Evolutionary conservation across 2,797 vertebrate species (phyloP).

Genomic region (Gallirallus australis): DNA sequence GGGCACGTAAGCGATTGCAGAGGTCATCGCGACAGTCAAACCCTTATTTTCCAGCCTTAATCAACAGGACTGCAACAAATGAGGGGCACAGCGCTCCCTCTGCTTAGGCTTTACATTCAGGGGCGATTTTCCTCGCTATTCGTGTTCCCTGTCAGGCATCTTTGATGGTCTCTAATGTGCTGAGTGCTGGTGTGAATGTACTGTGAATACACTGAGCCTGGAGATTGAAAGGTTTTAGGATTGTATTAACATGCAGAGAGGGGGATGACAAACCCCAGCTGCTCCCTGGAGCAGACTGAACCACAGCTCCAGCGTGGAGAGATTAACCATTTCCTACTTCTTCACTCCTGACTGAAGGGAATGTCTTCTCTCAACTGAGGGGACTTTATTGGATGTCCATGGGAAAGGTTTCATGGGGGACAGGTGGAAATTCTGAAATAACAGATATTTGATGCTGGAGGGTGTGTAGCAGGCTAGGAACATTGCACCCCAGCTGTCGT

Average conservation of each 20-base stretch:
- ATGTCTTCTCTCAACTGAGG: not conserved
- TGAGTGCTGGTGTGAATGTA: not conserved
- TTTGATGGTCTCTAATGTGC: not conserved
- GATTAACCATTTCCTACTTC: not conserved
- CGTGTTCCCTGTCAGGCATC: not conserved
- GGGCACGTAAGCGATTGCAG: not conserved
- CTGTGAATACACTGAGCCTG: not conserved
- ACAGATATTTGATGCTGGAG: not conserved
- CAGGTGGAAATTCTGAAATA: not conserved
- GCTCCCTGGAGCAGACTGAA: not conserved
- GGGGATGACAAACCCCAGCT: slow-evolving; percentile 36
- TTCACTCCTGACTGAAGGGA: not conserved
- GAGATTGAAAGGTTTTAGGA: not conserved
- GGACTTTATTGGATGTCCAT: not conserved
- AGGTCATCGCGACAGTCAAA: not conserved
- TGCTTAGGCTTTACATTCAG: not conserved
- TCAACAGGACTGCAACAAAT: not conserved
- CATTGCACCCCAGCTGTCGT: not conserved
- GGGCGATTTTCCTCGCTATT: not conserved
- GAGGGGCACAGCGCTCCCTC: not conserved
- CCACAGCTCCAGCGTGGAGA: not conserved
- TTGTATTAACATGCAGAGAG: not conserved
- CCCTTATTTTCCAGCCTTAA: not conserved
- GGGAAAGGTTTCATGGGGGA: not conserved
- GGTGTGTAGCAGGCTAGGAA: not conserved